Base-by-base conservation (phyloP, 2,797 vertebrate genomes). In the Coracias cyanogaster region DNA sequence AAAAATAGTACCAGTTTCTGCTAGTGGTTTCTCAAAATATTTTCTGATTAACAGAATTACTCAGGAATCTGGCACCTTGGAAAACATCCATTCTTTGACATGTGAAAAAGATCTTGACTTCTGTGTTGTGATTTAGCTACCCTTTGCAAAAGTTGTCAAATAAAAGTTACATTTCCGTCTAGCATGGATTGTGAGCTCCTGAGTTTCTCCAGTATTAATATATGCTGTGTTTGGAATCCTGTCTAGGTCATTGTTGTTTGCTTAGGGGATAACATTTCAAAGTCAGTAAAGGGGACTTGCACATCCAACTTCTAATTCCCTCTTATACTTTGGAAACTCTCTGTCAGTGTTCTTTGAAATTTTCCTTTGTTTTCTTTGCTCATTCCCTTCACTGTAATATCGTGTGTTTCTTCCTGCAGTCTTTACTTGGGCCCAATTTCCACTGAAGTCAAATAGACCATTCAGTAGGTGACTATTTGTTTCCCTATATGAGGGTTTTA, bases 311-410 rank as follows among this genome's bases (percentile, higher is more conserved):
- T 84, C 29, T 17, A 90, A 17, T 58, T 94, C 26, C 11, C 35
- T 80, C 21, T 72, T 25, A 55, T 31, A 25, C 29, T 93, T 90
- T 58, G 45, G 67, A 85, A 90, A 67, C 52, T 3, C 15, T 86
- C 31, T 73, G 48, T 22, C 22, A 43, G 4, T 19, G 6, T 67
- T 93, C 29, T 84, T 88, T 33, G n/a, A 82, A 73, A 15, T 71
- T 79, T 86, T 91, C 7, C 15, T 74, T 92, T 87, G 48, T 93
- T 86, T 96, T 91, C 31, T 82, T 72, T 90, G 33, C 39, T 94
- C 3, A 1, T 82, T 94, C 35, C 22, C 26, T 66, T 94, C 14
- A 10, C 6, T 60, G 48, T 84, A 90, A 48, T 12, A 8, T 22
- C 2, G 2, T 60, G 15, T 45, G 17, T 77, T 86, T 94, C 69